Evolutionary conservation across 2,888 invertebrate species (phyloP).

Genomic region (Bombylius major): DNA sequence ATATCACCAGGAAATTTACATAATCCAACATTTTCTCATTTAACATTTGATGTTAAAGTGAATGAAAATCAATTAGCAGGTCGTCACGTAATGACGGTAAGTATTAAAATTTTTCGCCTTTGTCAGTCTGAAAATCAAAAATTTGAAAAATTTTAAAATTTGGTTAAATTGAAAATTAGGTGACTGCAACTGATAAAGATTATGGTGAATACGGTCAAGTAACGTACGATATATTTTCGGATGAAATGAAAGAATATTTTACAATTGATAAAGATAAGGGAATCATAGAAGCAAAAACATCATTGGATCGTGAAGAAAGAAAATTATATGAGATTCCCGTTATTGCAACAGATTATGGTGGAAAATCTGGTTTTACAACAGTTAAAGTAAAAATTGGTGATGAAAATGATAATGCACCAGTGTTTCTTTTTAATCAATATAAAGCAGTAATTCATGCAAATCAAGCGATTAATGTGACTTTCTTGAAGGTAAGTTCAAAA

Average conservation of each 20-base stretch:
- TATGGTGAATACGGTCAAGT: slow-evolving; percentile 63
- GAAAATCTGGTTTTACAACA: slow-evolving; percentile 59
- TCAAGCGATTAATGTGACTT: slow-evolving; percentile 42
- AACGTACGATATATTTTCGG: slow-evolving; percentile 66
- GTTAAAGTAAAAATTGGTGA: slow-evolving; percentile 72
- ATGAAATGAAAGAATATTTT: slow-evolving; percentile 57
- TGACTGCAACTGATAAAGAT: slow-evolving; percentile 72
- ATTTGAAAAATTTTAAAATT: no score
- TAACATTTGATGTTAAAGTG: slow-evolving; percentile 65
- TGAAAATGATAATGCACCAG: slow-evolving; percentile 72
- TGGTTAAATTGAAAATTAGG: slow-evolving; percentile 25
- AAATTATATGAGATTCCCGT: slow-evolving; percentile 61
- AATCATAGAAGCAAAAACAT: slow-evolving; percentile 52
- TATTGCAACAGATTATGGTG: slow-evolving; percentile 70
- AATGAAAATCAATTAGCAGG: slow-evolving; percentile 71
- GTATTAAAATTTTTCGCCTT: slow-evolving; percentile 2
- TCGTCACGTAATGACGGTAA: slow-evolving; percentile 55
- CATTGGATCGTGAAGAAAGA: slow-evolving; percentile 62
- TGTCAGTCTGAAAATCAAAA: no score
- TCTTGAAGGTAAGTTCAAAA: slow-evolving; percentile 41
- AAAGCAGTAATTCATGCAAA: slow-evolving; percentile 56
- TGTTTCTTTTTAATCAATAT: slow-evolving; percentile 63
- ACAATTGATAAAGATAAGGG: slow-evolving; percentile 59
- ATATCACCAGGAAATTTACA: slow-evolving; percentile 65
- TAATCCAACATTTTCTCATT: slow-evolving; percentile 65